Percentiles rank a stretch among this genome's conserved stretches.
phyloP scores from a whole-genome alignment of 1,140 invertebrate species.

The Ectropis grisescens region DNA sequence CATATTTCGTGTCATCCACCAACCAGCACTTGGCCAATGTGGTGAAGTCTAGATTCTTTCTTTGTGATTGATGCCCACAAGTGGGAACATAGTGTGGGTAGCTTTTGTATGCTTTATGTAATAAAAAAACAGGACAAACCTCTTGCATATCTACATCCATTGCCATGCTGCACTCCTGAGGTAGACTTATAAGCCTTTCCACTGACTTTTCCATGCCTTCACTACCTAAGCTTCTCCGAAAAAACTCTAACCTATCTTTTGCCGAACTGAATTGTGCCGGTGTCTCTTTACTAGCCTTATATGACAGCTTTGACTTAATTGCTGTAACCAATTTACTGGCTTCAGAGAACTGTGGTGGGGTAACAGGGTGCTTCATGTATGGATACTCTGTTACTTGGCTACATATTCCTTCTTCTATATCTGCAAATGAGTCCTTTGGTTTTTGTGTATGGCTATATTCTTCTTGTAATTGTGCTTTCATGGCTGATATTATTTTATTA shows the following conservation, averaged over 20 bases:
- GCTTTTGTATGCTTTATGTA: no score
- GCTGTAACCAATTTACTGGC: conserved; percentile 52
- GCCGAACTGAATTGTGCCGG: conserved; percentile 22
- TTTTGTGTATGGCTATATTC: conserved; percentile 41
- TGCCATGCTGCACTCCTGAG: conserved; percentile 15
- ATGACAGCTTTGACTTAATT: conserved; percentile 49
- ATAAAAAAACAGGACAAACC: conserved; percentile 19
- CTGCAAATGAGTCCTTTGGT: conserved; percentile 54
- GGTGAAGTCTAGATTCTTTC: no score
- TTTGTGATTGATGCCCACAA: no score
- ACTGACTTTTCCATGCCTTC: conserved; percentile 16
- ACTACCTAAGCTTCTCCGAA: conserved; percentile 27
- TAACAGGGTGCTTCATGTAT: conserved; percentile 45
- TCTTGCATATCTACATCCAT: conserved; percentile 49
- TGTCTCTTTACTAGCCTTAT: conserved; percentile 29
- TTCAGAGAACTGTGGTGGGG: conserved; percentile 56
- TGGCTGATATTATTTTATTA: conserved; percentile 58
- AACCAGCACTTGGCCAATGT: no score
- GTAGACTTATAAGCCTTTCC: conserved; percentile 14
- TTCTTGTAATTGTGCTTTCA: conserved; percentile 57
- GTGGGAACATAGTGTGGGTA: no score
- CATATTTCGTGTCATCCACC: no score
- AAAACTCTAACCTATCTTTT: conserved; percentile 30
- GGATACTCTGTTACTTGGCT: conserved; percentile 49
- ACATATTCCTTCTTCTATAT: conserved; percentile 53